phyloP scores from a whole-genome alignment of 2,113 vertebrate species.

The Rafetus swinhoei region DNA sequence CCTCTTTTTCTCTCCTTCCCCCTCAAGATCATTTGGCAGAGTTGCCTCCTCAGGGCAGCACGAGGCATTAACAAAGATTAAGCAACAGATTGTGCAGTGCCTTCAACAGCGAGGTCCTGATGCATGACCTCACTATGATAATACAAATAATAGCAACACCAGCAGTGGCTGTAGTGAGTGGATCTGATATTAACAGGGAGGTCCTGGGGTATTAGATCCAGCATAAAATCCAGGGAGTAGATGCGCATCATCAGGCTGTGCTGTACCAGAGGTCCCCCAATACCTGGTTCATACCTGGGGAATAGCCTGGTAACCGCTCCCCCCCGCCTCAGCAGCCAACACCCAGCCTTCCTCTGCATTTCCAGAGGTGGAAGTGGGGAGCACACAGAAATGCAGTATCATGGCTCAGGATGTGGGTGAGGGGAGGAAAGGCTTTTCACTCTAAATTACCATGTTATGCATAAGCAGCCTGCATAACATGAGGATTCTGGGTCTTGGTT shows the following conservation, averaged over 20 bases:
- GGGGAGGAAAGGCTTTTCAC: not conserved
- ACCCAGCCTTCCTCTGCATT: constrained; percentile 9
- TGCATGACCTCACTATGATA: not conserved
- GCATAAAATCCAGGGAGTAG: not conserved
- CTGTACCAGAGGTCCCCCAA: not conserved
- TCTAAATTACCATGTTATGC: too few relatives aligned
- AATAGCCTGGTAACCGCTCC: constrained; percentile 29
- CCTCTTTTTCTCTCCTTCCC: not conserved
- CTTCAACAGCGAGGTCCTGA: not conserved
- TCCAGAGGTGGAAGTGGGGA: not conserved
- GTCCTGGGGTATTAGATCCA: not conserved
- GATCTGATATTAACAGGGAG: not conserved
- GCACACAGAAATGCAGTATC: not conserved
- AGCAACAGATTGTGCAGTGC: not conserved
- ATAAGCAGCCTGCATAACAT: not conserved
- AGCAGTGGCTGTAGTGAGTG: not conserved
- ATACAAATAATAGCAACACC: not conserved
- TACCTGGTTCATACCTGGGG: not conserved
- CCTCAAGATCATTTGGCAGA: not conserved
- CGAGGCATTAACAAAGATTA: not conserved
- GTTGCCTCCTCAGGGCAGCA: not conserved
- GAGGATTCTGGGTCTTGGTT: not conserved
- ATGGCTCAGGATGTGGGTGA: not conserved
- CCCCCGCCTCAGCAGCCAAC: not conserved
- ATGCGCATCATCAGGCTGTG: not conserved